These are phyloP conservation scores for Eilema depressum DNA, from an alignment of 2,888 invertebrate genomes.

Conservation along the genomic window DNA sequence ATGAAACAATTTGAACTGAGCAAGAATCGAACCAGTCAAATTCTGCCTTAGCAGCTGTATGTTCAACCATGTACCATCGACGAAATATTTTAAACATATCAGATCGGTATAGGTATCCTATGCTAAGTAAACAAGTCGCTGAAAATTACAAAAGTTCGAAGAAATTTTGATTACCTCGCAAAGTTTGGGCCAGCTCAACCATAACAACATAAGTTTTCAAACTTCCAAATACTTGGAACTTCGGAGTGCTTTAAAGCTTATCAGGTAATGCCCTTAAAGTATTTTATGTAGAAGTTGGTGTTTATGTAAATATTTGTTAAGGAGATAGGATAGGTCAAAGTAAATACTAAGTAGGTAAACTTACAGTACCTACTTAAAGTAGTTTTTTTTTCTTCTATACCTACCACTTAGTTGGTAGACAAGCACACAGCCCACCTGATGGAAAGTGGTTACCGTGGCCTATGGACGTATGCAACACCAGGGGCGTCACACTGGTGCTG, in stretches of 20 bases:
- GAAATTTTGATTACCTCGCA: not conserved
- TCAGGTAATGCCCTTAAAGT: constrained; percentile 1
- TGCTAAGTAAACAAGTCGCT: not conserved
- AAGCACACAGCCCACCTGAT: no score
- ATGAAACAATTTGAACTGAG: no score
- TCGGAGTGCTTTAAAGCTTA: constrained; percentile 9
- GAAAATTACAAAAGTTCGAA: constrained; percentile 4
- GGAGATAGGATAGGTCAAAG: not conserved
- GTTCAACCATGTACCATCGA: no score
- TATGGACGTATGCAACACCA: no score
- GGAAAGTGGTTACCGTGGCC: no score
- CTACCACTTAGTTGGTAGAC: no score
- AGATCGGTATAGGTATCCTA: not conserved
- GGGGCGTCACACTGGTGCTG: no score
- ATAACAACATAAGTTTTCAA: constrained; percentile 17
- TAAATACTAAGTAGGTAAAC: not conserved
- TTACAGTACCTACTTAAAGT: no score
- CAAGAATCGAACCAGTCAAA: no score
- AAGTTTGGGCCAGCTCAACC: not conserved
- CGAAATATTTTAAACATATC: not conserved
- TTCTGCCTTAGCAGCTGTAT: no score
- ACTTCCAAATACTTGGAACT: constrained; percentile 7
- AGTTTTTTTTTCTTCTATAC: no score
- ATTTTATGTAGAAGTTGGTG: not conserved
- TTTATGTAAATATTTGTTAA: not conserved